A percentile compares a stretch with the other conserved stretches of the same genome.
phyloP scores from a whole-genome alignment of 2,113 vertebrate genomes.

The Engraulis encrasicolus region DNA sequence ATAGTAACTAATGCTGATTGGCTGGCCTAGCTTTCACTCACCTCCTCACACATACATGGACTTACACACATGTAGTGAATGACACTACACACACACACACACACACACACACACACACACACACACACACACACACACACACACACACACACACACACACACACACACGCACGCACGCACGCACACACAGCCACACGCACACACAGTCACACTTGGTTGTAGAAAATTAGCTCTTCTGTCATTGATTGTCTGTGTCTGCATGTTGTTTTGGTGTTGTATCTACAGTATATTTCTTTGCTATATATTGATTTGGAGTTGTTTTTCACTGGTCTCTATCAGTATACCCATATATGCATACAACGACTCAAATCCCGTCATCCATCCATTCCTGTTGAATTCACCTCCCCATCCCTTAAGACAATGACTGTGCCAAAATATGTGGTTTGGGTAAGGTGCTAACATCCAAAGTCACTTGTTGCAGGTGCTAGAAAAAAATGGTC shows the following conservation, averaged over 20 bases:
- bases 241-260: not conserved
- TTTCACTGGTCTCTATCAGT: not conserved
- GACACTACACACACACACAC: too few species aligned
- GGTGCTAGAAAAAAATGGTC: too few species aligned
- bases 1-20: conserved; percentile 9
- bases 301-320: not conserved
- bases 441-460: too few species aligned
- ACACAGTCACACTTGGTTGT: not conserved
- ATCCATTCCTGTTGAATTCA: too few species aligned
- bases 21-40: conserved; percentile 15
- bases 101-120: too few species aligned
- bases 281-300: not conserved
- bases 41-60: not conserved
- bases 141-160: not conserved
- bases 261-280: not conserved
- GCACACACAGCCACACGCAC: not conserved
- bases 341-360: too few species aligned
- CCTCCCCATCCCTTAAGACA: too few species aligned
- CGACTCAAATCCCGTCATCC: too few species aligned
- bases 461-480: too few species aligned
- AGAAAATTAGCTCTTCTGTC: not conserved
- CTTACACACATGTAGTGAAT: too few species aligned
- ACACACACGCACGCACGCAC: not conserved
- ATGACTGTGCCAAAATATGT: too few species aligned
- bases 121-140: not conserved